Evolutionary conservation across 2,888 invertebrate species (phyloP), one percentile per base, ranked within the genome.

Genomic region (Xiphydria camelus): DNA sequence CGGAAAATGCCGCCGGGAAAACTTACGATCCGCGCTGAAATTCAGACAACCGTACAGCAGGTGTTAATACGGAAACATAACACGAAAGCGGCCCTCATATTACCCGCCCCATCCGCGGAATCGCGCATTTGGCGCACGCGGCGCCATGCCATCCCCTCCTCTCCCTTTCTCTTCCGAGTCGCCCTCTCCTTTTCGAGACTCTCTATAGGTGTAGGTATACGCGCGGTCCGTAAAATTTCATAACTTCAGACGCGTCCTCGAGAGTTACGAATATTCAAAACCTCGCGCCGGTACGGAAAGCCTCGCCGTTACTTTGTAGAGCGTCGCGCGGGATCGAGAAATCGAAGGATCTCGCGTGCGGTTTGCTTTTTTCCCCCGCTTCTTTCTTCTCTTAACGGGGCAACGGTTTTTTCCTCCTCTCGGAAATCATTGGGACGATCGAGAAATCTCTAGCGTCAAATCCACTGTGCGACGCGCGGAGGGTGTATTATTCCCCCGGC

Each of bases 41-140:
- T 46, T 41, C 41, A 19, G 45, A 47, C 29, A 17, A 29, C 12
- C 38, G 45, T 54, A 49, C 57, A 56, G 50, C 57, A 47, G 55
- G 61, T 62, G 64, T 64, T 64, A 64, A 64, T 64, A 61, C 56
- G 49, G 49, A 62, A 59, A 64, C 62, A 64, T 61, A 61, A 64
- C 55, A 58, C 41, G 44, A 49, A 48, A 51, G 55, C 35, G 21
- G 57, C 55, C 53, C 49, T 52, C 51, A 18, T 17, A 34, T 34
- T 17, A 23, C 23, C 7, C 31, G n/a, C 19, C 37, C 39, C 17
- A 29, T 14, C 25, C 33, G 33, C 46, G 32, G 34, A 42, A 41
- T 12, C 14, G 41, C 35, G 31, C 53, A 50, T 52, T 52, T 49
- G 46, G 41, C 35, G 41, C 52, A 52, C 41, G 32, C 38, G 52